phyloP scores from a whole-genome alignment of 2,888 invertebrate species.

The Tiliacea aurago region DNA sequence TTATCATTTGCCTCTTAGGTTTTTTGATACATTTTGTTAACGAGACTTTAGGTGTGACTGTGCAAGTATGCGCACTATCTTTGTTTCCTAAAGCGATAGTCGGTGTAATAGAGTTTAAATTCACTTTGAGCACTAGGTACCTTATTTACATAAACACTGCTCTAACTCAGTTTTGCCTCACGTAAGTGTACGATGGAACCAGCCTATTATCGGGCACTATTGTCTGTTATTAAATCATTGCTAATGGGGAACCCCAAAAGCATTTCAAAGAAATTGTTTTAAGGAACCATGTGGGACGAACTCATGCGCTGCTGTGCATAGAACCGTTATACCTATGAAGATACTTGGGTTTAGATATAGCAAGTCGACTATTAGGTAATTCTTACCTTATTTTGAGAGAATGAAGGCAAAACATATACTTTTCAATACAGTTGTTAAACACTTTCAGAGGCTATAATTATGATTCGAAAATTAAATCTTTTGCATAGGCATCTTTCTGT shows the following conservation, averaged over 20 bases:
- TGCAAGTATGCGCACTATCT: not conserved
- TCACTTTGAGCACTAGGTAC: too few relatives aligned
- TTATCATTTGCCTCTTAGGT: too few relatives aligned
- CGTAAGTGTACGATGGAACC: not conserved
- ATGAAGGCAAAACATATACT: too few relatives aligned
- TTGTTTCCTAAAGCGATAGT: not conserved
- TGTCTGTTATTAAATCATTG: not conserved
- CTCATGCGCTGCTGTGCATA: not conserved
- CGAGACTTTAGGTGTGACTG: not conserved
- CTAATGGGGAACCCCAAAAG: not conserved
- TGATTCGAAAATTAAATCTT: too few relatives aligned
- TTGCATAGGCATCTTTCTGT: too few relatives aligned
- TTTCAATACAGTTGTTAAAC: too few relatives aligned
- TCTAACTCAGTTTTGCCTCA: not conserved
- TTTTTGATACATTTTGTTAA: too few relatives aligned
- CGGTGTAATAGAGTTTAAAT: not conserved
- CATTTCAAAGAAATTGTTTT: not conserved
- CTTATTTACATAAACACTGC: conserved; percentile 4
- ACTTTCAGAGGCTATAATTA: too few relatives aligned
- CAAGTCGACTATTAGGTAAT: not conserved
- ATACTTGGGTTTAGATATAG: not conserved
- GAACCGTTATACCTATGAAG: not conserved
- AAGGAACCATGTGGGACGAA: too few relatives aligned
- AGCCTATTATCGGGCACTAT: not conserved
- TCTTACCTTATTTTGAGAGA: not conserved